Evolutionary conservation across 2,888 invertebrate species (phyloP).

Genomic region (Diaprepes abbreviatus): DNA sequence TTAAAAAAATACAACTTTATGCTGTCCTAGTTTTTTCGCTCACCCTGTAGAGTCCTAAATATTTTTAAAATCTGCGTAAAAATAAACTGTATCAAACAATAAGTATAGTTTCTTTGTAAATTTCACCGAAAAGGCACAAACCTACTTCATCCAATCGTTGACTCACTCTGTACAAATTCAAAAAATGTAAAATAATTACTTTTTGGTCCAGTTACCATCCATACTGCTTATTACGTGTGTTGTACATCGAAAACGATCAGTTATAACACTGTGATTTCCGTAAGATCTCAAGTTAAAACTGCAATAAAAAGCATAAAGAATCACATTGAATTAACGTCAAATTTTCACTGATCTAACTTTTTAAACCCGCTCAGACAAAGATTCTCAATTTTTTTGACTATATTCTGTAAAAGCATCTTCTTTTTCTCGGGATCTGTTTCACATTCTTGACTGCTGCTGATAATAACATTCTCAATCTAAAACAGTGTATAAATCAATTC

Average conservation of each 20-base stretch:
- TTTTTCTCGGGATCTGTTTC: conserved; percentile 47
- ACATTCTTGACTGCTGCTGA: conserved; percentile 45
- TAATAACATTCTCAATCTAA: conserved; percentile 54
- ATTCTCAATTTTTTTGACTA: conserved; percentile 48
- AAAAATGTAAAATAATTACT: too few species aligned
- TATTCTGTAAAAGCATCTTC: conserved; percentile 43
- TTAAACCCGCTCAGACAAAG: conserved; percentile 56
- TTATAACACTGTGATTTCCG: conserved; percentile 52
- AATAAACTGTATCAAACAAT: too few species aligned
- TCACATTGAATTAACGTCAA: not conserved
- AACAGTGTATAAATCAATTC: conserved; percentile 24
- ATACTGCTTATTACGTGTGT: conserved; percentile 53
- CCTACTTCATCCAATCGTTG: too few species aligned
- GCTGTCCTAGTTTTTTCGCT: too few species aligned
- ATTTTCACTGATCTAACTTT: conserved; percentile 48
- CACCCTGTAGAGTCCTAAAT: too few species aligned
- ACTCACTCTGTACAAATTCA: too few species aligned
- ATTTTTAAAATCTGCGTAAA: too few species aligned
- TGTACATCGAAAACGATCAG: conserved; percentile 54
- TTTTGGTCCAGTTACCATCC: conserved; percentile 59
- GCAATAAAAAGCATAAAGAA: conserved; percentile 36
- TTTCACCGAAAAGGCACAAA: too few species aligned
- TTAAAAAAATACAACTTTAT: too few species aligned
- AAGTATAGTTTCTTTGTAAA: too few species aligned
- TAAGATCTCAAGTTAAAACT: conserved; percentile 57